phyloP scores from a whole-genome alignment of 2,113 vertebrate genomes.

The Aphelocoma coerulescens region DNA sequence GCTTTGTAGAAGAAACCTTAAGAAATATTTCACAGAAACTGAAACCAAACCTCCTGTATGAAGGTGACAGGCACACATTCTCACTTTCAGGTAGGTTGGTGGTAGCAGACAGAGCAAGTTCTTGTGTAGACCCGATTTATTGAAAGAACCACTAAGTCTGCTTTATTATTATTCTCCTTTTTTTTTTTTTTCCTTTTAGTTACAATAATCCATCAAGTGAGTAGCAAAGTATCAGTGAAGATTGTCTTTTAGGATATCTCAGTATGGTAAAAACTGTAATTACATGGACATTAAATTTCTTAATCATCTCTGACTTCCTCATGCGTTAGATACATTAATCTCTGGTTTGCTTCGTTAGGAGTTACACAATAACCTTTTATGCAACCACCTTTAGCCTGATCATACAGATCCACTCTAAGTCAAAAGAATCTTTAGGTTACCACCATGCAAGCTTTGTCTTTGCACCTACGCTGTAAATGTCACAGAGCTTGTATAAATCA shows the following conservation, averaged over 20 bases:
- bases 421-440: neutral
- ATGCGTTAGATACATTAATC: neutral
- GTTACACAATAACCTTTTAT: neutral
- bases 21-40: neutral
- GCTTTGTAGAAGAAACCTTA: neutral
- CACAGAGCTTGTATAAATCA: neutral
- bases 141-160: neutral
- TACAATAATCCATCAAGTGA: neutral
- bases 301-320: neutral
- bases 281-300: neutral
- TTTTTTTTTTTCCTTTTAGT: neutral
- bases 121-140: neutral
- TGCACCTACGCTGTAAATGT: neutral
- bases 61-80: neutral
- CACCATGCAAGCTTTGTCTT: accelerated
- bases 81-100: neutral
- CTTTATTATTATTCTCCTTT: neutral
- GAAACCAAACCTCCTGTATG: neutral
- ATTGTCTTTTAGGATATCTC: neutral
- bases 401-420: neutral
- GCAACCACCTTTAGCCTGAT: neutral
- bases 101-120: neutral
- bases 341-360: neutral
- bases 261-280: neutral
- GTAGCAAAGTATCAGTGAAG: neutral